Conservation (phyloP, 2,113 vertebrate species). For the Triplophysa rosa region DNA sequence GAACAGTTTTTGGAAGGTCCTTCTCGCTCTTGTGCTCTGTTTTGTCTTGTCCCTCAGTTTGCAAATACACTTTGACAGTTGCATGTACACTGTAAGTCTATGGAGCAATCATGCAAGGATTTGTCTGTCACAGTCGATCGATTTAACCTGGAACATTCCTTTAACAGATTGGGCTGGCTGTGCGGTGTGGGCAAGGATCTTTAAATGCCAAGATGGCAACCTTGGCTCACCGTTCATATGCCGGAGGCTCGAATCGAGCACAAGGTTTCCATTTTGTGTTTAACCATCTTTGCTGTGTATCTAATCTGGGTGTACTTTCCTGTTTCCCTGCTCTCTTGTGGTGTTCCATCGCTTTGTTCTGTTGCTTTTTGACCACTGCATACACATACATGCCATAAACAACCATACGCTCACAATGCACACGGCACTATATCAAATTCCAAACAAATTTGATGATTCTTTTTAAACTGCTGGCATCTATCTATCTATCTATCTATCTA, state of each 20-base stretch:
- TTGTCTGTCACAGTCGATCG: not conserved
- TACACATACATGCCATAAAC: conserved; percentile 30
- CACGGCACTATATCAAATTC: conserved; percentile 60
- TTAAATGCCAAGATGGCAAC: conserved; percentile 56
- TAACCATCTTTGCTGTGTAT: conserved; percentile 60
- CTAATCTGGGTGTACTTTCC: conserved; percentile 54
- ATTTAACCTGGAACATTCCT: not conserved
- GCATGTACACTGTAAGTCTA: not conserved
- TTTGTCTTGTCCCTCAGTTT: not conserved
- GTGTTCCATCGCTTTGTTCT: conserved; percentile 48
- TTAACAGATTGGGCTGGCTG: conserved; percentile 21
- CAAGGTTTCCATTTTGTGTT: conserved; percentile 61
- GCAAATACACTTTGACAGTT: not conserved
- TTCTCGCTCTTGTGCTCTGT: not conserved
- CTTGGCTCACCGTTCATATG: conserved; percentile 7
- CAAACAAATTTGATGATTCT: conserved; percentile 58
- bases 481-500: conserved; percentile 47
- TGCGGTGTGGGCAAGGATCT: conserved; percentile 50
- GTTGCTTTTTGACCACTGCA: conserved; percentile 32
- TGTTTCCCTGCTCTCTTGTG: conserved; percentile 48
- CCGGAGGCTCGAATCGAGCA: not conserved
- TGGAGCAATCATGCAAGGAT: not conserved
- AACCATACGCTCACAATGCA: conserved; percentile 38
- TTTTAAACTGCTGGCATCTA: conserved; percentile 38
- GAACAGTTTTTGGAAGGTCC: no score